Percentiles rank a stretch among this genome's conserved stretches.
Conservation (phyloP, 2,888 invertebrate species). For the Amblyteles armatorius region DNA sequence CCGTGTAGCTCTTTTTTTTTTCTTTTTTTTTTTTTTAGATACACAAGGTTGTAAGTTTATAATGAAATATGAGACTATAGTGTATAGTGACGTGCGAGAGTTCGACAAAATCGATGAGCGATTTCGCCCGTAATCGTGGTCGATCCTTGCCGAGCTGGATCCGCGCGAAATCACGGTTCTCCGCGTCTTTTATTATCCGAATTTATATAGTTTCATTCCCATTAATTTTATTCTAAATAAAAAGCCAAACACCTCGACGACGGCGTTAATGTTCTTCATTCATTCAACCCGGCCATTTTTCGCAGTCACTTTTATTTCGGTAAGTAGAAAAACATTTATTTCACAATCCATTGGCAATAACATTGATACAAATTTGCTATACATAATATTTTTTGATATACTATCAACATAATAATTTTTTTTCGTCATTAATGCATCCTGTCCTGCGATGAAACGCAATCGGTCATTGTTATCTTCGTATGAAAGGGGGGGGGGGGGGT, state of each 20-base stretch:
- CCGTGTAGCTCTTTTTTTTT: conserved; percentile 15
- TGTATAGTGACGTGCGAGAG: neutral
- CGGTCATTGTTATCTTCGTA: conserved; percentile 13
- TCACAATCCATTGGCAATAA: conserved; percentile 78
- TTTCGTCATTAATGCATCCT: conserved; percentile 22
- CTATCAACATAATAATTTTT: conserved; percentile 73
- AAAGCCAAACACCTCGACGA: conserved; percentile 30
- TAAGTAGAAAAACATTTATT: conserved; percentile 78
- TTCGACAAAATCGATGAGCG: neutral
- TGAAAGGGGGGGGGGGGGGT: neutral
- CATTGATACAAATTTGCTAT: conserved; percentile 78
- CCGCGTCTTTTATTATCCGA: conserved; percentile 28
- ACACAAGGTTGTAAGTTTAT: conserved; percentile 31
- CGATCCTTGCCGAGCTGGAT: neutral
- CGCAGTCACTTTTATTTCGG: neutral
- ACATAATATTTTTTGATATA: conserved; percentile 72
- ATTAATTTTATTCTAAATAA: conserved; percentile 45
- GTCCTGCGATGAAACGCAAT: conserved; percentile 18
- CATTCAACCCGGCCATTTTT: neutral
- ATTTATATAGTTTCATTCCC: conserved; percentile 33
- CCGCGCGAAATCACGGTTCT: neutral
- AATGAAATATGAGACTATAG: neutral
- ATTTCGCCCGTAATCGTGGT: neutral
- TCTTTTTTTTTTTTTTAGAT: conserved; percentile 9
- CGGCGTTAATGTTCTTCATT: conserved; percentile 2